Percentiles rank a stretch among this genome's conserved stretches.
phyloP scores from a whole-genome alignment of 2,888 invertebrate species.

The Perizoma flavofasciatum region DNA sequence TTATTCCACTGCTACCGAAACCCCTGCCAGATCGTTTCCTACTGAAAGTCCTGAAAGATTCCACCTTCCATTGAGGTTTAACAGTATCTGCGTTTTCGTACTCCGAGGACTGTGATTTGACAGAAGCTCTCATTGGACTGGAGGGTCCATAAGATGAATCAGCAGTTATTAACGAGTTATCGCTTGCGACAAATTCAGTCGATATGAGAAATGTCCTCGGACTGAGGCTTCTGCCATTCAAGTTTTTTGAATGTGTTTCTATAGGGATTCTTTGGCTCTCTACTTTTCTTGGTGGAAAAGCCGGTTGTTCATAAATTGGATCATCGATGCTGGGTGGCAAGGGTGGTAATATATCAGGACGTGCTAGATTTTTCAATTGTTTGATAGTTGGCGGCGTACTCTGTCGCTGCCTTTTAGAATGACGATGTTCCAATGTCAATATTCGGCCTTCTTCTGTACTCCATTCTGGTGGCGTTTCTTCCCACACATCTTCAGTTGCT shows the following conservation, averaged over 20 bases:
- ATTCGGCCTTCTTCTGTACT: slow-evolving; percentile 84
- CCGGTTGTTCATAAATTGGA: slow-evolving; percentile 85
- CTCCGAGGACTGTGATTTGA: slow-evolving; percentile 77
- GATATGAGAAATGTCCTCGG: slow-evolving; percentile 66
- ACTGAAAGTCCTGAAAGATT: slow-evolving; percentile 53
- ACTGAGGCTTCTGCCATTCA: slow-evolving; percentile 85
- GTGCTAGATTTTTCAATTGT: slow-evolving; percentile 75
- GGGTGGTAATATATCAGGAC: slow-evolving; percentile 88
- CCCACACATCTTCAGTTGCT: slow-evolving; percentile 58
- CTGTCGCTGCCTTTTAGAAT: slow-evolving; percentile 88
- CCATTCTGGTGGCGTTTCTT: slow-evolving; percentile 67
- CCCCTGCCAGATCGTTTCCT: slow-evolving; percentile 52
- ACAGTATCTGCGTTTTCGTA: slow-evolving; percentile 67
- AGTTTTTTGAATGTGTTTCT: slow-evolving; percentile 86
- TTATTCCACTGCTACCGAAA: slow-evolving; percentile 47
- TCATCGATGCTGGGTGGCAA: slow-evolving; percentile 81
- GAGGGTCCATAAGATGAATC: slow-evolving; percentile 60
- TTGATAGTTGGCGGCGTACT: slow-evolving; percentile 79
- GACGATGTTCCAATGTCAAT: slow-evolving; percentile 88
- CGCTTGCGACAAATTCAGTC: slow-evolving; percentile 48
- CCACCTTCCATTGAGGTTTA: slow-evolving; percentile 44
- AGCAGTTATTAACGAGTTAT: slow-evolving; percentile 50
- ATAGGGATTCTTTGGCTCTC: slow-evolving; percentile 59
- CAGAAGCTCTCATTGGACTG: slow-evolving; percentile 80
- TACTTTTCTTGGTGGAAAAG: slow-evolving; percentile 81